phyloP scores from a whole-genome alignment of 2,888 invertebrate species.

The Microctonus brassicae region DNA sequence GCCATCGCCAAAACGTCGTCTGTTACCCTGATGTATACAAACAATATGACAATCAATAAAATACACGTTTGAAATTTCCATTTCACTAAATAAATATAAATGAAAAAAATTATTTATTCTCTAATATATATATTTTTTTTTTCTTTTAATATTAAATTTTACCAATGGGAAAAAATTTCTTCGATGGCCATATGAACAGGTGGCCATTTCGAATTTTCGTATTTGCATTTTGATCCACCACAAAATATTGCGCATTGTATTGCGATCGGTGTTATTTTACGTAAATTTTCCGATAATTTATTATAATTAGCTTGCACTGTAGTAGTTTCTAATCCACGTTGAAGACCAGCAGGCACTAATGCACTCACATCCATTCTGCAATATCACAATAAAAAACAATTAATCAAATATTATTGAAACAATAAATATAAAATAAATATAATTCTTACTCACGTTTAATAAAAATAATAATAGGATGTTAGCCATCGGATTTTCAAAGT shows the following conservation, averaged over 20 bases:
- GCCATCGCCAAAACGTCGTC: conserved; percentile 92
- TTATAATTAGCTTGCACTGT: conserved; percentile 65
- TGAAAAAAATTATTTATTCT: not conserved
- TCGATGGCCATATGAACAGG: conserved; percentile 78
- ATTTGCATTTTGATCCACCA: conserved; percentile 86
- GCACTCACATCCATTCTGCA: conserved; percentile 64
- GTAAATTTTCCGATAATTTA: conserved; percentile 71
- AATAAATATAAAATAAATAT: not conserved
- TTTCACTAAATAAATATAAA: not conserved
- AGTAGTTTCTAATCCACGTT: conserved; percentile 54
- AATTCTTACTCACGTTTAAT: conserved; percentile 48
- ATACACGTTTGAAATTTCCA: not conserved
- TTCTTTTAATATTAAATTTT: conserved; percentile 48
- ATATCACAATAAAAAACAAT: conserved; percentile 17
- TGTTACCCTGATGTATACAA: conserved; percentile 78
- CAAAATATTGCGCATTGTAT: conserved; percentile 87
- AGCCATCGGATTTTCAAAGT: conserved; percentile 56
- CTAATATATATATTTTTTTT: conserved; percentile 19
- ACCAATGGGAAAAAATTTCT: conserved; percentile 90
- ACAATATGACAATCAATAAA: not conserved
- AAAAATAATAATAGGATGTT: conserved; percentile 44
- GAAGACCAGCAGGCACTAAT: conserved; percentile 63
- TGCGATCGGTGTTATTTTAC: conserved; percentile 77
- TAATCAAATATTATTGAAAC: not conserved
- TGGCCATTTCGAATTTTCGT: conserved; percentile 79